Evolutionary conservation across 2,113 vertebrate species (phyloP).

Genomic region (Rhinolophus ferrumequinum): DNA sequence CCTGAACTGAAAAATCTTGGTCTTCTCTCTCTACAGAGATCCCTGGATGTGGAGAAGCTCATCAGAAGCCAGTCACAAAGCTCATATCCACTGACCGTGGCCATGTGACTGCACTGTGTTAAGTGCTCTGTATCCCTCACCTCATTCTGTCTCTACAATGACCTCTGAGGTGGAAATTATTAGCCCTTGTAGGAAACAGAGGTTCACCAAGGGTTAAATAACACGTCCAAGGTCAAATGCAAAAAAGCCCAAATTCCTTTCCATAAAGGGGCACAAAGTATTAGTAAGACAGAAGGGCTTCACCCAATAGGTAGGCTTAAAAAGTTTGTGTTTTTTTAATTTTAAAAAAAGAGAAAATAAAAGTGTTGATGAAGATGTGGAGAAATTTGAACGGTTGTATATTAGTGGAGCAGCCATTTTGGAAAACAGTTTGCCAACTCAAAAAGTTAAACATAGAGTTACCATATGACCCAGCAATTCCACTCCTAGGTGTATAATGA

Average conservation of each 20-base stretch:
- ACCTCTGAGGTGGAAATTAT: too few relatives aligned
- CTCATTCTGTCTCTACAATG: background rate
- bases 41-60: background rate
- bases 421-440: background rate
- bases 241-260: background rate
- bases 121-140: too few relatives aligned
- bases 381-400: background rate
- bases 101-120: fast-evolving
- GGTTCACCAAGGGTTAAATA: background rate
- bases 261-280: background rate
- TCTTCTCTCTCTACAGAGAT: background rate
- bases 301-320: background rate
- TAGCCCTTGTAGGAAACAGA: background rate
- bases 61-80: background rate
- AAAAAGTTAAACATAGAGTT: background rate
- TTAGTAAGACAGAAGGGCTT: background rate
- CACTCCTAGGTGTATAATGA: background rate
- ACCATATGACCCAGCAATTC: background rate
- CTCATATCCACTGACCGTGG: background rate
- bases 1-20: too few relatives aligned
- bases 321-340: background rate
- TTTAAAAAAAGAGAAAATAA: background rate
- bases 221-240: background rate
- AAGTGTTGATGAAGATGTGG: background rate
- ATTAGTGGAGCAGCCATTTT: background rate